Base-by-base conservation (phyloP, 2,113 vertebrate species). In the human (Homo sapiens) region DNA sequence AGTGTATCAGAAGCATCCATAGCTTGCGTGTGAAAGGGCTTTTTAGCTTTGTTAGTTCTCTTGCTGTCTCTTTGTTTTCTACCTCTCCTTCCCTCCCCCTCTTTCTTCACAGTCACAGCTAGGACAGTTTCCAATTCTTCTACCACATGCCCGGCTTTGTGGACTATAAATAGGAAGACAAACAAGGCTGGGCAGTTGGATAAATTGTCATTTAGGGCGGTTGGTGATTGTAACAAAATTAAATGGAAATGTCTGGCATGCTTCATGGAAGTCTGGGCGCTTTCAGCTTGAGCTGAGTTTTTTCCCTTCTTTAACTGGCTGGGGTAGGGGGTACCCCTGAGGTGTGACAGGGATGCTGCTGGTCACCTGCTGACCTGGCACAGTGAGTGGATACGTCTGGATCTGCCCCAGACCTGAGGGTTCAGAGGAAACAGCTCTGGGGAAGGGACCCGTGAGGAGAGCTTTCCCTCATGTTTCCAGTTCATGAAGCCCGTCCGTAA, bases 81-180 rank as follows among this genome's bases (percentile, higher is more conserved):
- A 27, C 72, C 89, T 66, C 79, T 85, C 43, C 89, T 38, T 30
- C 80, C 55, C 90, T 43, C 30, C 55, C 75, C 89, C n/a, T 14
- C 66, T 61, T 40, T 61, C 95, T 61, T 59, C 68, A 83, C 0
- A 61, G 85, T 84, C 94, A 89, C 70, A 70, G 64, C 57, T 81
- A 78, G 96, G 96, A 94, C 43, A 11, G 66, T 94, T 89, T 96
- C 93, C 95, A 93, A 61, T 35, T 93, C 70, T 66, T 85, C 78
- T 10, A 75, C 80, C 90, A 64, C 95, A 93, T 68, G 64, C 94
- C 96, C 84, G 96, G n/a, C 96, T 95, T 86, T 97, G 97, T 96
- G 90, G 78, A 70, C 96, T 97, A 94, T 95, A 96, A 97, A 97
- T 96, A 97, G 97, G 83, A 75, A 94, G 92, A 59, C 83, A 92